Conservation (phyloP, 2,888 invertebrate genomes). For the Xestia xanthographa region DNA sequence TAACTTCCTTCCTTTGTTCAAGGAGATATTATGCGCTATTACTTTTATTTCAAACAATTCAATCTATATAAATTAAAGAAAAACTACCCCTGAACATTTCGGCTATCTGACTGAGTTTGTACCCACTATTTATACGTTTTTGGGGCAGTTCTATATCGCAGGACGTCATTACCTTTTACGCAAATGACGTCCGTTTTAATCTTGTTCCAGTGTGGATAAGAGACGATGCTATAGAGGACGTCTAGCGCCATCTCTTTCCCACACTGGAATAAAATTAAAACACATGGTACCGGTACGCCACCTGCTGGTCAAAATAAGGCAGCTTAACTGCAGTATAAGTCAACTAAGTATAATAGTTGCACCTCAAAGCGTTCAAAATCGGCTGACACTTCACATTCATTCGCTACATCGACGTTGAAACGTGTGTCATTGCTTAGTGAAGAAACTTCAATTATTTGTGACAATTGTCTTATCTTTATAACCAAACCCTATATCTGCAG, state of each 20-base stretch:
- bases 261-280: too few relatives aligned
- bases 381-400: neutral
- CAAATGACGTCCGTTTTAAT: too few relatives aligned
- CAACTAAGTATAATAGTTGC: too few relatives aligned
- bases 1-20: conserved; percentile 19
- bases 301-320: neutral
- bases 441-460: neutral
- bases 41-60: neutral
- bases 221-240: too few relatives aligned
- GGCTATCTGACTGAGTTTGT: neutral
- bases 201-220: too few relatives aligned
- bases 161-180: too few relatives aligned
- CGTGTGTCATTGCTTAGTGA: neutral
- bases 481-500: neutral
- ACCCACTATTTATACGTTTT: neutral
- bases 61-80: neutral
- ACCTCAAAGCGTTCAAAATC: neutral
- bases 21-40: too few relatives aligned
- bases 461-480: neutral
- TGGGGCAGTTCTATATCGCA: neutral
- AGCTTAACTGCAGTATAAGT: too few relatives aligned
- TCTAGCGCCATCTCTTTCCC: too few relatives aligned
- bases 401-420: neutral
- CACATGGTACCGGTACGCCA: too few relatives aligned
- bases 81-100: neutral